Conservation (phyloP, 2,113 vertebrate species). For the Erythrocercus mccallii region DNA sequence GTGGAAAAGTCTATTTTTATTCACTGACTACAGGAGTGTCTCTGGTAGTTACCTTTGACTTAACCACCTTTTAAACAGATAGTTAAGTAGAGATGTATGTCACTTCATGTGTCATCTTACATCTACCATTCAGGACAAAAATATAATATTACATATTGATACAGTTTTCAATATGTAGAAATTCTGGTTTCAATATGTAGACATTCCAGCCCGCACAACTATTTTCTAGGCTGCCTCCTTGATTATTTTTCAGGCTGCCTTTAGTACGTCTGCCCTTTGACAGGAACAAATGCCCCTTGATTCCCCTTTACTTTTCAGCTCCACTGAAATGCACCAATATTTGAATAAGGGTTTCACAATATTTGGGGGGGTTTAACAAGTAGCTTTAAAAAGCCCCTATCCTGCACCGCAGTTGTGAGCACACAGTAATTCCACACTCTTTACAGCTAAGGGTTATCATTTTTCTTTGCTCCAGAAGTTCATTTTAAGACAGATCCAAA, state of each 20-base stretch:
- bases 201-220: not conserved
- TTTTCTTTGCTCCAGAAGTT: conserved; percentile 5
- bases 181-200: not conserved
- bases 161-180: not conserved
- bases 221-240: not conserved
- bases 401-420: not conserved
- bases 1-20: not conserved
- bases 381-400: not conserved
- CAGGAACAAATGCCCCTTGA: not conserved
- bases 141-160: not conserved
- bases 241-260: not conserved
- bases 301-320: not conserved
- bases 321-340: not conserved
- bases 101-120: not conserved
- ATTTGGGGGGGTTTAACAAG: not conserved
- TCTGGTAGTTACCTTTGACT: not conserved
- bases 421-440: not conserved
- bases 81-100: not conserved
- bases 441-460: not conserved
- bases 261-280: not conserved
- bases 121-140: not conserved
- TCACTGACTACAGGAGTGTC: not conserved
- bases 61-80: not conserved
- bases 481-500: not conserved
- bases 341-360: not conserved